phyloP scores from a whole-genome alignment of 2,888 invertebrate species.

The Microchrysa polita region DNA sequence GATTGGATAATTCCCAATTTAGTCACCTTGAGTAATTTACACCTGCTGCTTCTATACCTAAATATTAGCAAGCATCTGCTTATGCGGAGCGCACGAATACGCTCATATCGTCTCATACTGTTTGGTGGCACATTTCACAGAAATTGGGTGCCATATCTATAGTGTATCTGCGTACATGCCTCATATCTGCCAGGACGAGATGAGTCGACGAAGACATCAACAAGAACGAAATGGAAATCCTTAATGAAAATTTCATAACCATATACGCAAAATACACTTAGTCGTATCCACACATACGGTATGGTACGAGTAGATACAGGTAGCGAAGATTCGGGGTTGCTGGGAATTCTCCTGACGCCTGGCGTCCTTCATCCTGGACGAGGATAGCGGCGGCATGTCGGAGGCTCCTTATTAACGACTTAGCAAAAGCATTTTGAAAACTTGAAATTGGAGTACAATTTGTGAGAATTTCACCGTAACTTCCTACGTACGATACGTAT shows the following conservation, averaged over 20 bases:
- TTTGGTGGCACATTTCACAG: background rate
- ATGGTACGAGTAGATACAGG: no score
- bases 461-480: slow-evolving; percentile 11
- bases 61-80: slow-evolving; percentile 9
- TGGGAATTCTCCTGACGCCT: no score
- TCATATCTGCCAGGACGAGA: no score
- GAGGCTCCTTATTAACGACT: slow-evolving; percentile 29
- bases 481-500: background rate
- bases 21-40: slow-evolving; percentile 35
- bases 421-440: slow-evolving; percentile 4
- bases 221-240: slow-evolving; percentile 21
- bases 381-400: background rate
- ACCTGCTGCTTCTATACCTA: slow-evolving; percentile 27
- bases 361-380: no score
- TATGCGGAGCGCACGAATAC: background rate
- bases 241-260: slow-evolving; percentile 31
- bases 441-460: slow-evolving; percentile 1
- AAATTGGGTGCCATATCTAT: no score
- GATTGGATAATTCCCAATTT: slow-evolving; percentile 35
- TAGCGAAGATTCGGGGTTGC: no score
- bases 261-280: background rate
- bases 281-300: background rate
- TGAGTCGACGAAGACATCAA: no score
- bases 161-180: no score
- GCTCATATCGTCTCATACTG: no score